These are phyloP conservation scores for Cylindroiulus punctatus DNA, from an alignment of 2,888 invertebrate genomes.

Conservation along the genomic window DNA sequence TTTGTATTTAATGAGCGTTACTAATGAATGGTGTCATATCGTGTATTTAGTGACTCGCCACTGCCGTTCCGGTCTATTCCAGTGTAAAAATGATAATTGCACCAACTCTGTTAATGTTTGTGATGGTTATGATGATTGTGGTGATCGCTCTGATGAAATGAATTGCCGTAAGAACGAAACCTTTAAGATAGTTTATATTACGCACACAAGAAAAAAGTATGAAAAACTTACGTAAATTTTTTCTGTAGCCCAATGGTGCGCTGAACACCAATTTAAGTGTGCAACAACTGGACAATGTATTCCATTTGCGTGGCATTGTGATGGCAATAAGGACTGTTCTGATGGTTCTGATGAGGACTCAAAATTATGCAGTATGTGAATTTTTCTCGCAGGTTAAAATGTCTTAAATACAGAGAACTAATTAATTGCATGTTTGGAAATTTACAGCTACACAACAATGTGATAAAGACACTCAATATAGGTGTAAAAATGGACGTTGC, in stretches of 20 bases:
- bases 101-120: conserved; percentile 92
- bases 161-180: conserved; percentile 72
- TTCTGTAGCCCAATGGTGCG: conserved; percentile 56
- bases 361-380: not conserved
- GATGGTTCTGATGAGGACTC: conserved; percentile 84
- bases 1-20: not conserved
- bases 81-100: conserved; percentile 91
- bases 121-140: conserved; percentile 90
- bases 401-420: conserved; percentile 92
- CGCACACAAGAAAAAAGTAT: not conserved
- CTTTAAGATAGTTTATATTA: not conserved
- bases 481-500: conserved; percentile 92
- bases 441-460: conserved; percentile 75
- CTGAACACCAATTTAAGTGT: conserved; percentile 81
- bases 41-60: conserved; percentile 70
- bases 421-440: conserved; percentile 84
- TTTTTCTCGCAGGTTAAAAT: conserved; percentile 71
- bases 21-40: conserved; percentile 49
- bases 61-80: conserved; percentile 91
- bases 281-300: conserved; percentile 89
- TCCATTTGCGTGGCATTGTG: conserved; percentile 89
- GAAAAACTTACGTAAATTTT: conserved; percentile 48
- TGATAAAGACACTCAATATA: conserved; percentile 86
- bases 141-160: conserved; percentile 85
- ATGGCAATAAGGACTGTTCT: conserved; percentile 91